Conservation (phyloP, 2,888 invertebrate genomes). For the Plebejus anna region DNA sequence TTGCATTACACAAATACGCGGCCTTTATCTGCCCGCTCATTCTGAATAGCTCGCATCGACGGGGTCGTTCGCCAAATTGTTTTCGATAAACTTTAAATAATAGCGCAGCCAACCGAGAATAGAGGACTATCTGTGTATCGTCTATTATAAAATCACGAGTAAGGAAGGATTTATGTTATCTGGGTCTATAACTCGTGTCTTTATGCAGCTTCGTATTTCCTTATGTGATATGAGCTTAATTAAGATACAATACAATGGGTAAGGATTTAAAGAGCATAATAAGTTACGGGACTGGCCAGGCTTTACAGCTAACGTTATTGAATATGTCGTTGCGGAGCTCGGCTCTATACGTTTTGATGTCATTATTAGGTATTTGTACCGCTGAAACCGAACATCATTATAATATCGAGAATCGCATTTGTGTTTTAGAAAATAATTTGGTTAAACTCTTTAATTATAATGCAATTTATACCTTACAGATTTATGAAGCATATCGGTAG, state of each 20-base stretch:
- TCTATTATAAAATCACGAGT: conserved; percentile 41
- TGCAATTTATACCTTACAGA: background rate
- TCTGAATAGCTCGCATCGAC: conserved; percentile 75
- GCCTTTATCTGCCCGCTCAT: conserved; percentile 72
- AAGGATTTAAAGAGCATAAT: conserved; percentile 23
- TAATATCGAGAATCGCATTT: background rate
- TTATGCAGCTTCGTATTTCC: conserved; percentile 40
- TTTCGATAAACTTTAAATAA: conserved; percentile 74
- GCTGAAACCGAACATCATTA: background rate
- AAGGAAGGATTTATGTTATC: conserved; percentile 58
- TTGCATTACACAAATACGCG: conserved; percentile 77
- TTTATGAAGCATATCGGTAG: background rate
- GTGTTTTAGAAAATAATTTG: background rate
- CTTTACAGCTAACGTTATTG: conserved; percentile 14
- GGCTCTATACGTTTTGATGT: conserved; percentile 9
- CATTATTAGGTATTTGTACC: conserved; percentile 3
- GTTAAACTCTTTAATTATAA: background rate
- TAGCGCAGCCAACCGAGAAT: conserved; percentile 57
- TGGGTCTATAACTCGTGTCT: conserved; percentile 41
- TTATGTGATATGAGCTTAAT: conserved; percentile 28
- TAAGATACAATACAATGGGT: conserved; percentile 28
- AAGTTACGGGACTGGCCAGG: background rate
- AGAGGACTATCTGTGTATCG: conserved; percentile 58
- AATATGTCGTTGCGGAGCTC: conserved; percentile 5
- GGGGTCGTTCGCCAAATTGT: conserved; percentile 75